Evolutionary conservation across 2,888 invertebrate genomes (phyloP).

Genomic region (Elgonia sp.): DNA sequence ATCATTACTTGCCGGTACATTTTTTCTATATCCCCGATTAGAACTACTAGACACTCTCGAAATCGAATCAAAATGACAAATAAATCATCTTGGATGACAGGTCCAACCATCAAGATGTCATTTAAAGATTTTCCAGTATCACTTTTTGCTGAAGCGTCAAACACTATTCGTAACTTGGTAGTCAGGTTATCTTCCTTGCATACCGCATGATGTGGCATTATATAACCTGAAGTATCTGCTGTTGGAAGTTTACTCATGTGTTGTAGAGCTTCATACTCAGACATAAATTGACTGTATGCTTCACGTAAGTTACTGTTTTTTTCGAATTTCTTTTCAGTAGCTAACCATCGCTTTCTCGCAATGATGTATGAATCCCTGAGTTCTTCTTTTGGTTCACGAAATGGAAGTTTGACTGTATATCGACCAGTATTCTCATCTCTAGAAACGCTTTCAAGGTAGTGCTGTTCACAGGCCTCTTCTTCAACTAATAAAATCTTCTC

Average conservation of each 20-base stretch:
- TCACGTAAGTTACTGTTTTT: not conserved
- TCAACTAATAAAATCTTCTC: constrained; percentile 71
- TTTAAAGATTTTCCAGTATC: constrained; percentile 49
- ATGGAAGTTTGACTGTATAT: constrained; percentile 51
- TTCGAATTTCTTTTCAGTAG: constrained; percentile 14
- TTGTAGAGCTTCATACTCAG: constrained; percentile 45
- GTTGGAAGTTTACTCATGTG: constrained; percentile 35
- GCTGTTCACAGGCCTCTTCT: constrained; percentile 75
- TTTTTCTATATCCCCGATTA: constrained; percentile 60
- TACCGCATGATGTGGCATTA: constrained; percentile 24
- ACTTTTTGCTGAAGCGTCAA: constrained; percentile 52
- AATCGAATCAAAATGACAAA: constrained; percentile 33
- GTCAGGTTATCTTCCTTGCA: constrained; percentile 5
- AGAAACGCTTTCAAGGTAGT: constrained; percentile 76
- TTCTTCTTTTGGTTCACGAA: not conserved
- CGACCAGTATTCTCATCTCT: constrained; percentile 74
- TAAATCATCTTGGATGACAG: constrained; percentile 43
- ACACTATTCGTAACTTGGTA: constrained; percentile 37
- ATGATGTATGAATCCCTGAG: not conserved
- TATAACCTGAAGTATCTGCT: not conserved
- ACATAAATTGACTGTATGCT: constrained; percentile 48
- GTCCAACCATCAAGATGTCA: constrained; percentile 47
- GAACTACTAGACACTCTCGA: constrained; percentile 8
- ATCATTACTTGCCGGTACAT: constrained; percentile 59
- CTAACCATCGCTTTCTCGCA: constrained; percentile 23